phyloP scores from a whole-genome alignment of 2,113 vertebrate genomes.

The Synchiropus splendidus region DNA sequence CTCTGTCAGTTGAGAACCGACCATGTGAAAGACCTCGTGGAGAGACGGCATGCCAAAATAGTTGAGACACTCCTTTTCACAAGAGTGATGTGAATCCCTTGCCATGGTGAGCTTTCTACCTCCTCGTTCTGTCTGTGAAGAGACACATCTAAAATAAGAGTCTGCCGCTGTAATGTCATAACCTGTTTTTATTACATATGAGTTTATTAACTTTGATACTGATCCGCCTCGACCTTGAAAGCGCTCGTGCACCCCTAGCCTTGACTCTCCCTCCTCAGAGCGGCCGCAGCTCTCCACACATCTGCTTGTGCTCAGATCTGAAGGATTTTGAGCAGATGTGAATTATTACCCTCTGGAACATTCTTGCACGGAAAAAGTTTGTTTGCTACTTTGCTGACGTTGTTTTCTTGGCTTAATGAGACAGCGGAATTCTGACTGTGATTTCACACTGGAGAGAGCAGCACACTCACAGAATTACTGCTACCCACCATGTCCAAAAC shows the following conservation, averaged over 20 bases:
- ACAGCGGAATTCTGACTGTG: not conserved
- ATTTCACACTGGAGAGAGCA: not conserved
- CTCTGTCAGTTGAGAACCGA: constrained; percentile 80
- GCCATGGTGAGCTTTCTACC: too few species aligned
- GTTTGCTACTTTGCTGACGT: constrained; percentile 2
- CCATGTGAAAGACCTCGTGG: constrained; percentile 78
- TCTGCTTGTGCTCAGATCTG: constrained; percentile 30
- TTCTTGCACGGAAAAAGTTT: constrained; percentile 17
- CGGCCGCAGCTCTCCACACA: constrained; percentile 6
- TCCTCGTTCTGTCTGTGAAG: too few species aligned
- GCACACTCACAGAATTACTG: too few species aligned
- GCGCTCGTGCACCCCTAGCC: too few species aligned
- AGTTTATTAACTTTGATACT: too few species aligned
- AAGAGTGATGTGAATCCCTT: constrained; percentile 66
- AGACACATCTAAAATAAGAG: too few species aligned
- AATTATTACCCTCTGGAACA: constrained; percentile 28
- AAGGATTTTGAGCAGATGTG: constrained; percentile 34
- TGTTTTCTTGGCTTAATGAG: too few species aligned
- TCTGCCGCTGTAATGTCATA: too few species aligned
- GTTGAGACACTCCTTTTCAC: constrained; percentile 78
- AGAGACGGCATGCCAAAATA: constrained; percentile 84
- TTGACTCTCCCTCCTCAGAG: constrained; percentile 1
- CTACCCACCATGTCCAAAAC: too few species aligned
- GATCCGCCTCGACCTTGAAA: constrained; percentile 4
- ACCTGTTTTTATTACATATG: too few species aligned